Evolutionary conservation across 1,140 invertebrate species (phyloP).

Genomic region (Bicyclus anynana): DNA sequence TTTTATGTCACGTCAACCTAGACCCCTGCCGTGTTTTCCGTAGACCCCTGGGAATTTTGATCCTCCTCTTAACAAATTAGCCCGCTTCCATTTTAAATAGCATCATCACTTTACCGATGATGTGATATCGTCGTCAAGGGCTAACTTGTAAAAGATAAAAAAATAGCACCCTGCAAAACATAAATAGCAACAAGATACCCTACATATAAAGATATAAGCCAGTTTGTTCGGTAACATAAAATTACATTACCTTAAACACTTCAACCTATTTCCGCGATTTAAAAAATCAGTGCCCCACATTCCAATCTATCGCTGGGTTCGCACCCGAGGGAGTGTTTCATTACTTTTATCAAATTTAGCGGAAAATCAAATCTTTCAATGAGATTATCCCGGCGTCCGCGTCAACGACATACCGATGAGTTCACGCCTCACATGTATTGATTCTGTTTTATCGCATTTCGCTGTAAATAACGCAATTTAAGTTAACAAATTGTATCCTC

Average conservation of each 20-base stretch:
- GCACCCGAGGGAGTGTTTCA: conserved; percentile 60
- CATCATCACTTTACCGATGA: too few relatives aligned
- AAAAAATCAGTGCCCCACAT: conserved; percentile 17
- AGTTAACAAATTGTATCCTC: too few relatives aligned
- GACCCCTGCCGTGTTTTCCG: too few relatives aligned
- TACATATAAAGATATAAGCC: neutral
- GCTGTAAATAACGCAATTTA: too few relatives aligned
- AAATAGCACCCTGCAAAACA: neutral
- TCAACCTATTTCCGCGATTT: neutral
- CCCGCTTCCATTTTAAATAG: too few relatives aligned
- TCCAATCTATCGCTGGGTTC: conserved; percentile 29
- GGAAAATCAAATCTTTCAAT: conserved; percentile 75
- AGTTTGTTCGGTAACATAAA: too few relatives aligned
- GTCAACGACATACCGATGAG: conserved; percentile 18
- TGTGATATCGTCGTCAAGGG: too few relatives aligned
- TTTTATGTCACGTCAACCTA: too few relatives aligned
- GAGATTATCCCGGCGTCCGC: conserved; percentile 57
- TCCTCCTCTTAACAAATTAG: too few relatives aligned
- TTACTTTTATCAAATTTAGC: conserved; percentile 74
- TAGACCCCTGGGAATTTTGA: too few relatives aligned
- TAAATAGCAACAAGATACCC: neutral
- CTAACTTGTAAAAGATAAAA: too few relatives aligned
- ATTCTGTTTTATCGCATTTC: conserved; percentile 1
- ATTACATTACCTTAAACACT: neutral
- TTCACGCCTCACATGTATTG: conserved; percentile 8